Evolutionary conservation across 37 sponge, comb jelly and placozoan genomes (phyloP).

Genomic region (Chondrilla cf. caribensis): DNA sequence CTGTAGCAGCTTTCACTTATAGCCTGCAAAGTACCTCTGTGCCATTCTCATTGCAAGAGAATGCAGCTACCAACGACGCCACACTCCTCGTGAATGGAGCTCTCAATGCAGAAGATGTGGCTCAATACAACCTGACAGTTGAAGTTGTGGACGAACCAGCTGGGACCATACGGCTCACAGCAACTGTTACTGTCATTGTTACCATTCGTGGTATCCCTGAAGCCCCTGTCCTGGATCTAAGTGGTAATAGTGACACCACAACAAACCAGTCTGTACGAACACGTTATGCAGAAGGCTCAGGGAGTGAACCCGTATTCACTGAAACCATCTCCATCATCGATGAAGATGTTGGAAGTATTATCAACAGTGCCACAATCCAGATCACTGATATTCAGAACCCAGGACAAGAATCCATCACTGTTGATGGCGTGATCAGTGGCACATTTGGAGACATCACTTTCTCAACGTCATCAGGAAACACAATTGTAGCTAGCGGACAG

Average conservation of each 20-base stretch:
- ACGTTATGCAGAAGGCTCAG: slow-evolving; percentile 17
- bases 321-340: slow-evolving; percentile 37
- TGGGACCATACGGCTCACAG: not conserved
- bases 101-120: slow-evolving; percentile 43
- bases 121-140: slow-evolving; percentile 24
- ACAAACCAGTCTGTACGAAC: slow-evolving; percentile 18
- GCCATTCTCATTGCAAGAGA: not conserved
- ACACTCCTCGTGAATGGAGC: not conserved
- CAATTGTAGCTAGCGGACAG: not conserved
- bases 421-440: not conserved
- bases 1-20: not conserved
- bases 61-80: not conserved
- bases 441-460: not conserved
- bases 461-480: not conserved
- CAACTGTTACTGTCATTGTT: slow-evolving; percentile 34
- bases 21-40: not conserved
- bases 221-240: slow-evolving; percentile 32
- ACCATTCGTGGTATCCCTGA: slow-evolving; percentile 34
- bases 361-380: slow-evolving; percentile 27
- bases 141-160: slow-evolving; percentile 26
- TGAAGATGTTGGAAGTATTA: slow-evolving; percentile 42
- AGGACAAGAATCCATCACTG: not conserved
- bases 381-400: slow-evolving; percentile 30
- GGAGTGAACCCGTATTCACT: slow-evolving; percentile 3
- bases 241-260: slow-evolving; percentile 17